phyloP scores from a whole-genome alignment of 2,888 invertebrate genomes.

The Enchytraeus crypticus region DNA sequence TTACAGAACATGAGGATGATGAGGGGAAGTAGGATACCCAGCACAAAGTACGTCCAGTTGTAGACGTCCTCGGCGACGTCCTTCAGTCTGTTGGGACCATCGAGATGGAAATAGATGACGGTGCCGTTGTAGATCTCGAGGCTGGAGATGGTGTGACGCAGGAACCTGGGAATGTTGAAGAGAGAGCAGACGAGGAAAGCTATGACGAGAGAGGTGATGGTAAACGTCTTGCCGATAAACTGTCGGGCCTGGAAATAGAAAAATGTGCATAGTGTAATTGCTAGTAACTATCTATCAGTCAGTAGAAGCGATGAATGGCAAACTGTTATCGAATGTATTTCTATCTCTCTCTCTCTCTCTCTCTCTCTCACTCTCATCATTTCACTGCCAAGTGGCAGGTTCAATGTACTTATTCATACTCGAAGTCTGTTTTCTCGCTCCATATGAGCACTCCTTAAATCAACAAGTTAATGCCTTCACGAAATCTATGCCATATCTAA shows the following conservation, averaged over 20 bases:
- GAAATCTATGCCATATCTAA: no score
- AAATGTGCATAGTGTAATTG: no score
- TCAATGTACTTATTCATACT: no score
- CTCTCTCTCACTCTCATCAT: no score
- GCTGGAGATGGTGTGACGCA: background rate
- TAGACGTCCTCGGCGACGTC: background rate
- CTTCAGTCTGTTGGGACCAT: background rate
- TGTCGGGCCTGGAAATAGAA: background rate
- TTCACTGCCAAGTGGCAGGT: no score
- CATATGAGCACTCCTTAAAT: no score
- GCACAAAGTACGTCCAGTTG: background rate
- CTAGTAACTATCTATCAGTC: no score
- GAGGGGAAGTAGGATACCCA: constrained; percentile 3
- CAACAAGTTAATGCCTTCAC: no score
- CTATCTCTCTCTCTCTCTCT: no score
- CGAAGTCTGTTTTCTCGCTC: no score
- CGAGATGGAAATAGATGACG: background rate
- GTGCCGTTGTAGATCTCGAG: background rate
- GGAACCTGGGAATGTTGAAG: background rate
- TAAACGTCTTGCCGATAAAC: constrained; percentile 2
- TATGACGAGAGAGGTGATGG: background rate
- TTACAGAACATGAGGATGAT: constrained; percentile 3
- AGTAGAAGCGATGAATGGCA: no score
- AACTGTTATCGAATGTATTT: no score
- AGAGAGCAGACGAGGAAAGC: constrained; percentile 7